Base-by-base conservation (phyloP, 2,113 vertebrate species). In the Ammospiza caudacuta region DNA sequence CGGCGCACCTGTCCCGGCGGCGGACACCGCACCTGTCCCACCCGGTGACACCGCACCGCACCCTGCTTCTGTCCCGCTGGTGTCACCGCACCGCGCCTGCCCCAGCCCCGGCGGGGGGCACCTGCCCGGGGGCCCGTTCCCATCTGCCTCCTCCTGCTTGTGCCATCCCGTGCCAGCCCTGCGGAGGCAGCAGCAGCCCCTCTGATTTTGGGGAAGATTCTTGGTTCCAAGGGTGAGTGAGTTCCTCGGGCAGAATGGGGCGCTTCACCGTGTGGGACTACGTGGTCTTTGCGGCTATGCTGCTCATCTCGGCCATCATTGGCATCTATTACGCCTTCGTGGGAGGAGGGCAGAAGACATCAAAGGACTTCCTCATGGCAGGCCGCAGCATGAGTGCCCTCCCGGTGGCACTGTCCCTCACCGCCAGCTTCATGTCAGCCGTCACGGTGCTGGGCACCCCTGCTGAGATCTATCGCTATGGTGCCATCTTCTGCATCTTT, bases 371-470 rank as follows among this genome's bases (percentile, higher is more conserved):
- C 89, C 96, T 99, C 62, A 98, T 97, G 96, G 99, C 98, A 7
- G 99, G 99, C 25, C 98, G 99, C 64, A 98, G 97, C 5, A 98
- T 99, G 98, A 96, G 76, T 0, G 98, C 99, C 2, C 51, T 99
- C 46, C 99, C 99, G 0, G 99, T 99, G 52, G 98, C 99, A 3
- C 87, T 99, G 23, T 99, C 99, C 12, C 98, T 99, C 92, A 98
- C 99, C 0, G 99, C 99, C 97, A 99, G 99, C 98, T 99, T 99
- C 96, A 99, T 99, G 99, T 99, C 99, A 9, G 99, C 99, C 5
- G 98, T 99, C 97, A 99, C 99, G 0, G 97, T 99, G 79, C 98
- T 99, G 91, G 98, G 98, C 78, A 98, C 98, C 44, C 99, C 99
- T 2, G 97, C 98, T 0, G 99, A 99, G 96, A 98, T 99, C 43